Conservation (phyloP, 2,113 vertebrate genomes). For the Coryphaenoides rupestris region DNA sequence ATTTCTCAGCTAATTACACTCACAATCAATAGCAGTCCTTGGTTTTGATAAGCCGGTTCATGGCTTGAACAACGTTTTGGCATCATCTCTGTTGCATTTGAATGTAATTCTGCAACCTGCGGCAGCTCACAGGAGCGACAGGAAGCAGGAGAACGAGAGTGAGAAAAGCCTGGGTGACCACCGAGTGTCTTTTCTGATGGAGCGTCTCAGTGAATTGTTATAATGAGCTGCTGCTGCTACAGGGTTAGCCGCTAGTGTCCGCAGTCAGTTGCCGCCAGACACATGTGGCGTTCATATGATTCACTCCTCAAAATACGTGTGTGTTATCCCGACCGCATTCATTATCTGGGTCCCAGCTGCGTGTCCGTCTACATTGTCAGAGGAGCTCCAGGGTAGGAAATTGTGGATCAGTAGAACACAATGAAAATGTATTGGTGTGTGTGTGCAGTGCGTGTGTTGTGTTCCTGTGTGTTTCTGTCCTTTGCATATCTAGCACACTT, state of each 20-base stretch:
- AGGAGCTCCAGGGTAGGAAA: conserved; percentile 9
- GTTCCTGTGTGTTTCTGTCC: no score
- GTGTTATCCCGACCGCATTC: conserved; percentile 13
- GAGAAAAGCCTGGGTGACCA: conserved; percentile 4
- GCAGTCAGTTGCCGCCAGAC: conserved; percentile 4
- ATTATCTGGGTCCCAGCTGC: conserved; percentile 16
- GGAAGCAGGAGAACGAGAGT: neutral
- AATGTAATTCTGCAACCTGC: no score
- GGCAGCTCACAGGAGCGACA: neutral
- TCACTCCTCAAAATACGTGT: conserved; percentile 3
- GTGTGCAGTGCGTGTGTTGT: neutral
- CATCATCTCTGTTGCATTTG: neutral
- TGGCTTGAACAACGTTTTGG: no score
- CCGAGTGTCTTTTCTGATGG: conserved; percentile 12
- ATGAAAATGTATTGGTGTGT: conserved; percentile 1
- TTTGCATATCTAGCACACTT: no score
- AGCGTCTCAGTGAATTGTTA: conserved; percentile 20
- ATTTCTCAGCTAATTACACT: no score
- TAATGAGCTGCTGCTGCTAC: conserved; percentile 33
- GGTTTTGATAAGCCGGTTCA: no score
- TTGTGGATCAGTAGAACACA: conserved; percentile 14
- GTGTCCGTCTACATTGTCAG: neutral
- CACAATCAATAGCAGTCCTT: no score
- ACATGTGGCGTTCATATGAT: neutral
- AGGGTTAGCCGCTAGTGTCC: neutral